phyloP scores from a whole-genome alignment of 2,113 vertebrate species.

The Arenaria interpres region DNA sequence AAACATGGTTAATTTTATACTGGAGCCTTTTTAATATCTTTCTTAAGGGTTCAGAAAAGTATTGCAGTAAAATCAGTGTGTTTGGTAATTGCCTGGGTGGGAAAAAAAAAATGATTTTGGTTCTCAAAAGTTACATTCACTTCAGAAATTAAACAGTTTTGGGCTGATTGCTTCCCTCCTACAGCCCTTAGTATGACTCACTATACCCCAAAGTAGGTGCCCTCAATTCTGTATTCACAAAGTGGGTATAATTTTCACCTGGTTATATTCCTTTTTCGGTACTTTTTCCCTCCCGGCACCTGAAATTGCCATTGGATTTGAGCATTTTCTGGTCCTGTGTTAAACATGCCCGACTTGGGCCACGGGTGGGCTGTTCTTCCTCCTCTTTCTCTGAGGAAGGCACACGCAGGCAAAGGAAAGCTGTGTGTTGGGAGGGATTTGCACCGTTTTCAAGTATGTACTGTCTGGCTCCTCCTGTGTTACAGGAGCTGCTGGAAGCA shows the following conservation, averaged over 20 bases:
- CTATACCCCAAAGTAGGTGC: not conserved
- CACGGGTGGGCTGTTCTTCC: not conserved
- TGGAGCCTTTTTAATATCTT: not conserved
- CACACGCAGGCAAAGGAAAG: not conserved
- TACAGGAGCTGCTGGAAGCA: not conserved
- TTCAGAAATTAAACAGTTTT: slow-evolving; percentile 12
- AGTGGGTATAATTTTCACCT: not conserved
- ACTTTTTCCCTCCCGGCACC: not conserved
- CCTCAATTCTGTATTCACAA: not conserved
- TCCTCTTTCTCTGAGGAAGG: not conserved
- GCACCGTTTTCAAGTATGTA: rapidly evolving
- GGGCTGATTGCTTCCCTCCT: not conserved
- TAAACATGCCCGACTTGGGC: not conserved
- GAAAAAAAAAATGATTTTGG: not conserved
- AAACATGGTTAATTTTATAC: not conserved
- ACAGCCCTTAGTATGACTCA: slow-evolving; percentile 15
- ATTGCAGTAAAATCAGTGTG: not conserved
- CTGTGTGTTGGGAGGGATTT: not conserved
- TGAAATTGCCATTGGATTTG: not conserved
- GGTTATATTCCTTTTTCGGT: not conserved
- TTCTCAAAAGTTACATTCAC: not conserved
- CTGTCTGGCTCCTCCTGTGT: not conserved
- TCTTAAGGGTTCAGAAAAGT: not conserved
- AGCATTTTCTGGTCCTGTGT: not conserved
- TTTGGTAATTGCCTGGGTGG: not conserved